Evolutionary conservation across 2,113 vertebrate species (phyloP), one percentile per base, ranked within the genome.

Genomic region (Scophthalmus maximus): DNA sequence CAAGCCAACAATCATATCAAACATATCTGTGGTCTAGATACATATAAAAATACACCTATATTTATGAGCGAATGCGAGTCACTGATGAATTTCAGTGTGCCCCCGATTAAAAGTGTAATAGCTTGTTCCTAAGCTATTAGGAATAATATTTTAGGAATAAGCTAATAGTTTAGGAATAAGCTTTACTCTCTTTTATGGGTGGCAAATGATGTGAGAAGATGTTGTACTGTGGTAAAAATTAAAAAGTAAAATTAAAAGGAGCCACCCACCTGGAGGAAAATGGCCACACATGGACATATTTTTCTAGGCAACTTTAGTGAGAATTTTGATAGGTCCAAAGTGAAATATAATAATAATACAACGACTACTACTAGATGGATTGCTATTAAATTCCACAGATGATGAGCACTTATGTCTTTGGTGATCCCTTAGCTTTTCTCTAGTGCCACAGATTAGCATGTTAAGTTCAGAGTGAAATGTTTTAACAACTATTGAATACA

Each of bases 161-260:
- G n/a, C n/a, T n/a, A n/a, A n/a, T n/a, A n/a, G n/a, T n/a, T n/a
- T n/a, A n/a, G n/a, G n/a, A n/a, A n/a, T n/a, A n/a, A n/a, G n/a
- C n/a, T n/a, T n/a, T n/a, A n/a, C n/a, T n/a, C n/a, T n/a, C n/a
- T 56, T 76, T 36, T 23, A 50, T 58, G 53, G 59, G 14, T 26
- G 11, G 23, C 56, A 36, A 68, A 59, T n/a, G 18, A 68, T 68
- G 53, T 65, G 26, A 51, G 49, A 61, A 65, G 27, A 60, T 34
- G 26, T 38, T 10, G 8, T 58, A 36, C 32, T 44, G 26, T 49
- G 38, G 64, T 42, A 42, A 22, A 11, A 68, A 10, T n/a, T n/a
- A n/a, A n/a, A n/a, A n/a, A n/a, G n/a, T n/a, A n/a, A n/a, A n/a
- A n/a, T n/a, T n/a, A n/a, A n/a, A n/a, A n/a, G n/a, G n/a, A n/a